A percentile compares a stretch with the other conserved stretches of the same genome.
These are phyloP conservation scores for Andrena camellia DNA, from an alignment of 2,888 invertebrate species.

Conservation along the genomic window DNA sequence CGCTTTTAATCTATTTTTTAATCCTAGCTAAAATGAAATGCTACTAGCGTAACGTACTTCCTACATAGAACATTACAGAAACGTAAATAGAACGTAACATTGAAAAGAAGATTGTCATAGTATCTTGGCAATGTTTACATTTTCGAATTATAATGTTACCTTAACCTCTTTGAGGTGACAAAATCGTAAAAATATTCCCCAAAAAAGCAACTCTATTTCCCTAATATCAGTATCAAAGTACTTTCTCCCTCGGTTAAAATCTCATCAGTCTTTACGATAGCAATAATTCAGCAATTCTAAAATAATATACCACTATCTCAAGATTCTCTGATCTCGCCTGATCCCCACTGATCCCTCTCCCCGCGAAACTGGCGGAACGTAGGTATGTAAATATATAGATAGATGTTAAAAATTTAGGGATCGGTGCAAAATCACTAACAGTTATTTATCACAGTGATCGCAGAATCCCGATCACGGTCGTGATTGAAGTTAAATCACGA, in stretches of 20 bases:
- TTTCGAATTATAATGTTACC: slow-evolving; percentile 26
- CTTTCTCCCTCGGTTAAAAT: background rate
- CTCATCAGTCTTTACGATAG: background rate
- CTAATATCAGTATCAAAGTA: background rate
- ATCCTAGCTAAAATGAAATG: slow-evolving; percentile 19
- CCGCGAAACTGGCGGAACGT: background rate
- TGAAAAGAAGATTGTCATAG: background rate
- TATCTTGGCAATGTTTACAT: slow-evolving; percentile 27
- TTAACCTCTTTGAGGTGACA: slow-evolving; percentile 30
- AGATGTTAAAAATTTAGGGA: no score
- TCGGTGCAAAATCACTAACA: no score
- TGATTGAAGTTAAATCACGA: no score
- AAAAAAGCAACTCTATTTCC: background rate
- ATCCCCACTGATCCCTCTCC: no score
- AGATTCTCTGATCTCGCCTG: background rate
- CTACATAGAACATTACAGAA: background rate
- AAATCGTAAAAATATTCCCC: background rate
- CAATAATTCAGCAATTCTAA: background rate
- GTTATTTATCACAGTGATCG: no score
- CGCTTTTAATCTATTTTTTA: background rate
- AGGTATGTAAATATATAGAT: no score
- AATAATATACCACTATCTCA: slow-evolving; percentile 8
- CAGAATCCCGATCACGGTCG: no score
- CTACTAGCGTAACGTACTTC: background rate
- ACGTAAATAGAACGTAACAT: background rate